These are phyloP conservation scores for Hemicordylus capensis DNA, from an alignment of 2,113 vertebrate genomes.

Conservation along the genomic window DNA sequence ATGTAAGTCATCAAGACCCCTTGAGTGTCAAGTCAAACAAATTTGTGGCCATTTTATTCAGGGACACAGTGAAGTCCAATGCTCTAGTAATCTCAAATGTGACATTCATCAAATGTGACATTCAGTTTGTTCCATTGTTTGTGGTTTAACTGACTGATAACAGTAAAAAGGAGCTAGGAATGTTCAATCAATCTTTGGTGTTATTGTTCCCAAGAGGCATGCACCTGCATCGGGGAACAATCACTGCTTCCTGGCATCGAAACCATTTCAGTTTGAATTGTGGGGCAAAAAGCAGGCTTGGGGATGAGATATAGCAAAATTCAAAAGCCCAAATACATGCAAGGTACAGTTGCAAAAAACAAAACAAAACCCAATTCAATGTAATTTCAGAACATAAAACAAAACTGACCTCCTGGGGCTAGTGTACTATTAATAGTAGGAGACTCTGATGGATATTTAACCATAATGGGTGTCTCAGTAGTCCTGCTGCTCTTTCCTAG, in stretches of 20 bases:
- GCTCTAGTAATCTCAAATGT: neutral
- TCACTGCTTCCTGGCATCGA: neutral
- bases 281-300: neutral
- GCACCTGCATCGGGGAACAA: neutral
- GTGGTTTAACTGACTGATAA: neutral
- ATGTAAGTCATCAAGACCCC: neutral
- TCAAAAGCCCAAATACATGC: neutral
- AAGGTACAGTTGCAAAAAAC: neutral
- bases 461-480: neutral
- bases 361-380: neutral
- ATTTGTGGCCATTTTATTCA: neutral
- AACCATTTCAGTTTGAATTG: neutral
- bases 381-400: neutral
- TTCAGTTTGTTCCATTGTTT: neutral
- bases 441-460: neutral
- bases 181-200: neutral
- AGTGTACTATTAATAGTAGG: neutral
- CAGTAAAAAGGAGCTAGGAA: neutral
- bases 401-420: neutral
- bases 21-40: neutral
- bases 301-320: neutral
- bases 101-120: neutral
- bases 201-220: neutral
- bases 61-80: neutral
- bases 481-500: neutral